Base-by-base conservation (phyloP, 2,888 invertebrate species). In the Cantharis lateralis region DNA sequence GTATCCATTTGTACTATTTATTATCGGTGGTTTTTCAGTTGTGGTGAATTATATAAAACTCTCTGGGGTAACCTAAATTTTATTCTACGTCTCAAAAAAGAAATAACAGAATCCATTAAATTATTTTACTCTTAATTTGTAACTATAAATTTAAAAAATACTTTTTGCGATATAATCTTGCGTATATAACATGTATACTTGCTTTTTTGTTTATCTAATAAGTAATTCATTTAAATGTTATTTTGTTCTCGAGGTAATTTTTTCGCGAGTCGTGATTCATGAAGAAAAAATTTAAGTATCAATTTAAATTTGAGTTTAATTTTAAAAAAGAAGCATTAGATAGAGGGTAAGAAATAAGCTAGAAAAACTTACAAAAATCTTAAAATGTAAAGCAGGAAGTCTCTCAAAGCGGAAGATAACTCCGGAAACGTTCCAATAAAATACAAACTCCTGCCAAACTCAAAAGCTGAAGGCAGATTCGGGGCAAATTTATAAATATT, bases 401-500 rank as follows among this genome's bases (percentile, higher is more conserved):
- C 32, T 66, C 32, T 74, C 68, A 68, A 68, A 72, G 64, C 70
- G 74, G 61, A 72, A 68, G 68, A 70, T 74, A 74, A 77, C 73
- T 74, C 64, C 77, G 71, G 77, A 77, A 74, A 75, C 74, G 74
- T 71, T 75, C 74, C 71, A 75, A 75, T 72, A 75, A 77, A 75
- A 75, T 62, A 72, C 77, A 77, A 77, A 74, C 72, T 74, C 74
- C 72, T 72, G 68, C 68, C 75, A 77, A 77, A 77, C 71, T 77
- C 71, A 64, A 72, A 74, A 77, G 71, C 71, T 71, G 68, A 74
- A 72, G 71, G 74, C 75, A 77, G 77, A 77, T 77, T 77, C 68
- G 68, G 77, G 77, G 74, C 74, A 77, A 69, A 71, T 74, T 77
- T 74, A 74, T 77, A 77, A 77, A 77, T 77, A 77, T 74, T 77